Conservation (phyloP, 2,113 vertebrate species). For the Sisor rabdophorus region DNA sequence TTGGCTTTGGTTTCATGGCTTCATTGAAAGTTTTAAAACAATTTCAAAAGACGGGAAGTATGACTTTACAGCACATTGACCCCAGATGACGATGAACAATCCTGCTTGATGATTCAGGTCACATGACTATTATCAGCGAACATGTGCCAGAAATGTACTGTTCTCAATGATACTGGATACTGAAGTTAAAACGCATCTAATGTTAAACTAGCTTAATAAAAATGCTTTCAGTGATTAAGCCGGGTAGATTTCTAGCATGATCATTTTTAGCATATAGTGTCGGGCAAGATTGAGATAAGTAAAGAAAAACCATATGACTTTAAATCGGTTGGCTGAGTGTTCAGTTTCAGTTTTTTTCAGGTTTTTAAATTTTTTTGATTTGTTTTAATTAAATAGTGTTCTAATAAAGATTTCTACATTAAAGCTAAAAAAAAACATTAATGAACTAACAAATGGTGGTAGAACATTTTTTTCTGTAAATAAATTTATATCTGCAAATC, state of each 20-base stretch:
- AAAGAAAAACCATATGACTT: too few species aligned
- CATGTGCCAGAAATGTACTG: background rate
- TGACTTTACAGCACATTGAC: background rate
- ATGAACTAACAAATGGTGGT: background rate
- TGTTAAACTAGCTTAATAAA: too few species aligned
- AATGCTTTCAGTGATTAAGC: background rate
- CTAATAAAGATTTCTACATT: background rate
- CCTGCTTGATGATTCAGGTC: background rate
- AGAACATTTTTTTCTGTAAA: background rate
- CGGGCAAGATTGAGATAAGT: background rate
- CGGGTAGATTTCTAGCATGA: background rate
- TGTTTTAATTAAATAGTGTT: too few species aligned
- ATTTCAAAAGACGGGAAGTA: too few species aligned
- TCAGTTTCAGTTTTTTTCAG: too few species aligned
- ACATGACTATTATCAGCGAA: background rate
- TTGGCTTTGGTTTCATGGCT: background rate
- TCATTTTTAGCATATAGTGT: background rate
- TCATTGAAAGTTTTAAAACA: background rate
- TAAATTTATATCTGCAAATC: too few species aligned
- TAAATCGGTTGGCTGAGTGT: background rate
- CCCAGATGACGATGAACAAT: background rate
- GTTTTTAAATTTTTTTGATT: too few species aligned
- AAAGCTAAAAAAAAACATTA: background rate
- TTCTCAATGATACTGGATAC: background rate
- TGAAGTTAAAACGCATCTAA: background rate